Conservation (phyloP, 2,113 vertebrate genomes). For the Pedetes capensis region DNA sequence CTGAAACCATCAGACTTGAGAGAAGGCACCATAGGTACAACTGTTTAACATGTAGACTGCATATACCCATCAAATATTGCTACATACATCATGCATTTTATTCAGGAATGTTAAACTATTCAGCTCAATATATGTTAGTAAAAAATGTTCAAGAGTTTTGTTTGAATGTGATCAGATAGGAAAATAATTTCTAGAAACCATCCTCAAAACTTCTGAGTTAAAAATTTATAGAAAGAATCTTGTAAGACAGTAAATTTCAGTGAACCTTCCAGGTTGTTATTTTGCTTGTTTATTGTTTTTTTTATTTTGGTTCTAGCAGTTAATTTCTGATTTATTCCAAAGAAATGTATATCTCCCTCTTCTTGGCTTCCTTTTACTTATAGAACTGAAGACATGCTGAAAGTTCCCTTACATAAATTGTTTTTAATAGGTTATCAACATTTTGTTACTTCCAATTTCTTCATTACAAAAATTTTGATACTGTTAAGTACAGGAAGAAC, state of each 20-base stretch:
- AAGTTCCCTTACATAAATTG: not conserved
- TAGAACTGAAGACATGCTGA: not conserved
- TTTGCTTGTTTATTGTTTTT: not conserved
- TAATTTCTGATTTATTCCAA: not conserved
- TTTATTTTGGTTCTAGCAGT: not conserved
- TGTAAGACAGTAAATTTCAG: constrained; percentile 16
- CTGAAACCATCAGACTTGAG: constrained; percentile 7
- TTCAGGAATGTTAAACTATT: constrained; percentile 19
- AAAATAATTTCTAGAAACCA: constrained; percentile 45
- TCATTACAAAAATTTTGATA: constrained; percentile 37
- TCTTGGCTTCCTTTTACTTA: constrained; percentile 13
- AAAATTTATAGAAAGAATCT: constrained; percentile 15
- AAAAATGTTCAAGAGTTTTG: constrained; percentile 14
- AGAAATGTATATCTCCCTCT: not conserved
- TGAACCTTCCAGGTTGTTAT: not conserved
- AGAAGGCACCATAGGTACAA: constrained; percentile 39
- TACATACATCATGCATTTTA: constrained; percentile 51
- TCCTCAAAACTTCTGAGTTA: constrained; percentile 41
- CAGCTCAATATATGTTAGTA: constrained; percentile 33
- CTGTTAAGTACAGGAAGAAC: constrained; percentile 14
- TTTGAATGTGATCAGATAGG: not conserved
- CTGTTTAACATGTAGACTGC: constrained; percentile 33
- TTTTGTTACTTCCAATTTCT: not conserved
- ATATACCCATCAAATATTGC: constrained; percentile 48
- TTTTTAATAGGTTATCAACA: constrained; percentile 35